These are phyloP conservation scores for Pasiphila rectangulata DNA, from an alignment of 2,888 invertebrate genomes.

Conservation along the genomic window DNA sequence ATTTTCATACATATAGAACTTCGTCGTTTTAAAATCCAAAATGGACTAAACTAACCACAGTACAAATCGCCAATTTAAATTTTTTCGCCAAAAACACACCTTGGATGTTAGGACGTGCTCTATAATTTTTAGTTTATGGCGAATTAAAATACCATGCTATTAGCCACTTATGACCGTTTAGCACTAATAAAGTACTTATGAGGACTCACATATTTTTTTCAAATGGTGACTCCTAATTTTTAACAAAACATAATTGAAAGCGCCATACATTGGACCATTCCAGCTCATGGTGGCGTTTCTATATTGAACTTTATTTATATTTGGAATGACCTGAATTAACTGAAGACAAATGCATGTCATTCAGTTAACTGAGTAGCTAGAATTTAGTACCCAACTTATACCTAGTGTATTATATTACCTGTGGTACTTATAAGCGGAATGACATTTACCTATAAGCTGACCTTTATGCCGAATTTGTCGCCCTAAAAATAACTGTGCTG, in stretches of 20 bases:
- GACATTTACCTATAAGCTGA: too few relatives aligned
- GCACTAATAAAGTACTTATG: not conserved
- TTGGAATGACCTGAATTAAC: too few relatives aligned
- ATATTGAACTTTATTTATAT: too few relatives aligned
- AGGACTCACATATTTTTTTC: not conserved
- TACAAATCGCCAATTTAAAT: slow-evolving; percentile 1
- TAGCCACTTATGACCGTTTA: slow-evolving; percentile 20
- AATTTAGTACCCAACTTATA: too few relatives aligned
- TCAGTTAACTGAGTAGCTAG: too few relatives aligned
- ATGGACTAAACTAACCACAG: not conserved
- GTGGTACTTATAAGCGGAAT: too few relatives aligned
- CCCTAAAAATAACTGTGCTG: too few relatives aligned
- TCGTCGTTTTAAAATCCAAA: not conserved
- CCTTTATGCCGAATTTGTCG: too few relatives aligned
- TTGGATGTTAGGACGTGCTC: slow-evolving; percentile 1
- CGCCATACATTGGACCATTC: too few relatives aligned
- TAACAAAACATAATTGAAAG: not conserved
- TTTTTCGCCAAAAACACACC: not conserved
- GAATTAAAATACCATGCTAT: slow-evolving; percentile 12
- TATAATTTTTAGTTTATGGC: slow-evolving; percentile 15
- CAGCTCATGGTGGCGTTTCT: too few relatives aligned
- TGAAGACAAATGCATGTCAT: too few relatives aligned
- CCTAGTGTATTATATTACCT: too few relatives aligned
- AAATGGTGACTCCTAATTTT: not conserved
- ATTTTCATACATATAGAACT: not conserved